Base-by-base conservation (phyloP, 2,113 vertebrate species). In the Polyodon spathula region DNA sequence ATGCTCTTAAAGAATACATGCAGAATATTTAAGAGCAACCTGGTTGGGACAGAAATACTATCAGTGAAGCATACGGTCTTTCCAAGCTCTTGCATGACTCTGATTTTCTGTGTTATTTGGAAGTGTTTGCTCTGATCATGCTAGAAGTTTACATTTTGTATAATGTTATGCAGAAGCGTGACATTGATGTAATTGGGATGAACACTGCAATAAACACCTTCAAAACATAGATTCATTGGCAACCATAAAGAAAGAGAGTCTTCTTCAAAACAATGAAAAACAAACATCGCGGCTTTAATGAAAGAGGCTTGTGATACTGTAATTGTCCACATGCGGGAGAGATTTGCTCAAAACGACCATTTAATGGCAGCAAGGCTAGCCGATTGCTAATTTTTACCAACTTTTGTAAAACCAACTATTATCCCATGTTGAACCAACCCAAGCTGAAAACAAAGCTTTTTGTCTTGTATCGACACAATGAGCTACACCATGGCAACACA, bases 31-130 rank as follows among this genome's bases (percentile, higher is more conserved):
- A 46, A 12, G 40, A 17, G 27, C 46, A 61, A 16, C 4, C 27
- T 5, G 59, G 59, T 27, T 61, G 44, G 59, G 59, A 61, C 59
- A 61, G 38, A n/a, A 38, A 14, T 14, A 61, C 44, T 15, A 52
- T 16, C 59, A 51, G 56, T 16, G 56, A 58, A 17, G 56, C 56
- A 42, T 58, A 58, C n/a, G 40, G 40, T 40, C 39, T 58, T 6
- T 40, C 56, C 56, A 58, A 15, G 40, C 56, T 40, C 40, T 16
- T 58, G 39, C 38, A 40, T 7, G 56, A 58, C 56, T 12, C 3
- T 8, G 17, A n/a, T 1, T 58, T 58, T 17, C 40, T 58, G 38
- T 39, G 40, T 12, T 40, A n/a, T 4, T 40, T 43, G 39, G 12
- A 58, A 12, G 42, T 58, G 9, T 41, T 58, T 8, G 11, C 56